Conservation (phyloP, 2,797 vertebrate species). For the Yasuhikotakia modesta region DNA sequence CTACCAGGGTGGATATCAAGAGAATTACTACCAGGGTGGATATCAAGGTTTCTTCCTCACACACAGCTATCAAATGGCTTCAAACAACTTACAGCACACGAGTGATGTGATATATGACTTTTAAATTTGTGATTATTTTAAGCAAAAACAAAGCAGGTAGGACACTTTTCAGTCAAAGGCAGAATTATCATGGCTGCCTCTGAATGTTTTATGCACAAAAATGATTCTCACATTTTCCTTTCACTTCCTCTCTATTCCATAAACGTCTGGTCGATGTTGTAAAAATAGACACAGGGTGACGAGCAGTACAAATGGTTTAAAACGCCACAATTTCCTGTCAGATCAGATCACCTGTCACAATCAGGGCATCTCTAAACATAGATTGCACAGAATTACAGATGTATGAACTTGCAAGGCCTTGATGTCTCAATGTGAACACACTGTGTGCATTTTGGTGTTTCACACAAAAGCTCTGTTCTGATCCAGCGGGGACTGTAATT, state of each 20-base stretch:
- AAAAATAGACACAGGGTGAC: slow-evolving; percentile 11
- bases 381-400: background rate
- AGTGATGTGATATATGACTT: too few relatives aligned
- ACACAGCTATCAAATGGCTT: too few relatives aligned
- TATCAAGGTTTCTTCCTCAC: too few relatives aligned
- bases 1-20: too few relatives aligned
- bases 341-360: too few relatives aligned
- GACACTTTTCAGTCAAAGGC: background rate
- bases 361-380: slow-evolving; percentile 7
- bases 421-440: slow-evolving; percentile 3
- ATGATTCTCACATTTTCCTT: background rate
- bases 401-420: background rate
- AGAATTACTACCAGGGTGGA: too few relatives aligned
- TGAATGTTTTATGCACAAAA: too few relatives aligned
- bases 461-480: background rate
- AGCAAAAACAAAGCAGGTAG: background rate
- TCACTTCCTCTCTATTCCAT: too few relatives aligned
- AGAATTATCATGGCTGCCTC: background rate
- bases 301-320: slow-evolving; percentile 27
- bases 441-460: background rate
- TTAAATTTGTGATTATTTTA: too few relatives aligned
- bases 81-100: too few relatives aligned
- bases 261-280: slow-evolving; percentile 6
- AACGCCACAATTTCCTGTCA: slow-evolving; percentile 13
- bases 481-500: background rate